Evolutionary conservation across 1,140 invertebrate species (phyloP).

Genomic region (Hermatobates lingyangjiaoensis): DNA sequence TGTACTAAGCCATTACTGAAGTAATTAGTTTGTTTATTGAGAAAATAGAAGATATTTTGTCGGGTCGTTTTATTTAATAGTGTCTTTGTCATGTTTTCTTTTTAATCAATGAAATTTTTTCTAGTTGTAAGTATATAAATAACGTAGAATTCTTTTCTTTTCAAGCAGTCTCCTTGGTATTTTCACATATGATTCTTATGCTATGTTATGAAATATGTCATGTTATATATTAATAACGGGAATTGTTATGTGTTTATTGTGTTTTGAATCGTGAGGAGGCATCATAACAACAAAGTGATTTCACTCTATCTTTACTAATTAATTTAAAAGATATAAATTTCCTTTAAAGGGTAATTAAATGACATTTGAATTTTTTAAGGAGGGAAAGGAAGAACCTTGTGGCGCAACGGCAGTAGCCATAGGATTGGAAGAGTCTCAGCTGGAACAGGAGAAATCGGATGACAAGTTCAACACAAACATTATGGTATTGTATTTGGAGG

Average conservation of each 20-base stretch:
- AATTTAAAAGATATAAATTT: neutral
- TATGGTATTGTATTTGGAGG: constrained; percentile 23
- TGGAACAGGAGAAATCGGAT: constrained; percentile 30
- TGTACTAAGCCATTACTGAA: no score
- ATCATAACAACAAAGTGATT: neutral
- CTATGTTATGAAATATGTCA: neutral
- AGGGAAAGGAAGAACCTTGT: constrained; percentile 60
- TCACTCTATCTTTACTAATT: neutral
- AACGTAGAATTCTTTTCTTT: no score
- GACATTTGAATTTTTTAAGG: constrained; percentile 24
- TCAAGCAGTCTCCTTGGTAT: no score
- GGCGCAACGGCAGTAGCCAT: constrained; percentile 40
- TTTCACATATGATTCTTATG: neutral
- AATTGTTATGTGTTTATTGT: neutral
- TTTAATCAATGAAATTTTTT: no score
- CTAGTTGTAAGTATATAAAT: no score
- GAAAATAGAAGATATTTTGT: no score
- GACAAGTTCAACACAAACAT: constrained; percentile 57
- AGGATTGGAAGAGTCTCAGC: constrained; percentile 37
- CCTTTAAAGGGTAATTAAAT: neutral
- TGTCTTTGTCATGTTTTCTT: no score
- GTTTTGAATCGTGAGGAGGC: neutral
- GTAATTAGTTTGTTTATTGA: no score
- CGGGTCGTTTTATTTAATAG: no score
- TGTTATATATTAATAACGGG: neutral